Conservation (phyloP, 2,888 invertebrate species). For the Cosmia pyralina region DNA sequence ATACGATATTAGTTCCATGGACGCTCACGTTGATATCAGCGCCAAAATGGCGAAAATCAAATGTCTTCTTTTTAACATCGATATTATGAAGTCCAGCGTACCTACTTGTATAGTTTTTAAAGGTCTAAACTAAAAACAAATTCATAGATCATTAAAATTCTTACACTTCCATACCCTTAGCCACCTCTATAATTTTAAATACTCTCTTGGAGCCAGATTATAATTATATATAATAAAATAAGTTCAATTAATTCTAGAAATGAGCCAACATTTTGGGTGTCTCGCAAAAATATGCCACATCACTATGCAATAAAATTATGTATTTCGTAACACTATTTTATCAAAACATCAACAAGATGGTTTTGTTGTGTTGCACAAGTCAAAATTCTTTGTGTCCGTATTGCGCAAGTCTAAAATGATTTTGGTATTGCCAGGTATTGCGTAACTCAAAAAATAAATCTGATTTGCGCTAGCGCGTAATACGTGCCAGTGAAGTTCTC, state of each 20-base stretch:
- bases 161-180: background rate
- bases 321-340: conserved; percentile 35
- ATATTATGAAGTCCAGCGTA: too few relatives aligned
- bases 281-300: conserved; percentile 24
- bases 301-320: conserved; percentile 15
- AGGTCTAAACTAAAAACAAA: background rate
- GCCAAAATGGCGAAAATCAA: too few relatives aligned
- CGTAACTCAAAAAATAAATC: background rate
- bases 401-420: conserved; percentile 5
- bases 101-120: too few relatives aligned
- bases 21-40: too few relatives aligned
- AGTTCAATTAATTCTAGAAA: conserved; percentile 31
- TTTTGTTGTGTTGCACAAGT: conserved; percentile 30
- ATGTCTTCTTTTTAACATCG: too few relatives aligned
- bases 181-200: background rate
- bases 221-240: conserved; percentile 10
- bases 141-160: background rate
- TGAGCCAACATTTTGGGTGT: conserved; percentile 22
- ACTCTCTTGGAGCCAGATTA: background rate
- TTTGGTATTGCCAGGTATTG: conserved; percentile 18
- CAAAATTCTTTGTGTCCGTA: conserved; percentile 1
- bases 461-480: background rate
- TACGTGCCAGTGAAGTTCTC: background rate
- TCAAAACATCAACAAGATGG: conserved; percentile 22
- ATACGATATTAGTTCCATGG: too few relatives aligned